Evolutionary conservation across 2,888 invertebrate genomes (phyloP), one percentile per base, ranked within the genome.

Genomic region (Brachypalpus laphriformis): DNA sequence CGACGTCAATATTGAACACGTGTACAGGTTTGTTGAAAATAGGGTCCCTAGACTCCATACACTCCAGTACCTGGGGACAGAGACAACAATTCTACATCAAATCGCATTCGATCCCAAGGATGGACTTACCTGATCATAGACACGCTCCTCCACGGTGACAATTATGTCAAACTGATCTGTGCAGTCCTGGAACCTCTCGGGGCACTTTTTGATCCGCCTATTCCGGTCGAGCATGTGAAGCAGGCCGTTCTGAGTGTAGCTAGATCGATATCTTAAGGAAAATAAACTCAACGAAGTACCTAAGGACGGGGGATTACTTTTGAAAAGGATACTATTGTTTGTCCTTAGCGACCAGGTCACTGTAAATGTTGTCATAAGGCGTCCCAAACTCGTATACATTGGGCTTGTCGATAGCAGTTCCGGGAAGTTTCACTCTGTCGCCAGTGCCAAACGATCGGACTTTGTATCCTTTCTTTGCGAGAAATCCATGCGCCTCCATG

Each of bases 401-500:
- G 2, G 99, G 99, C 89, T 95, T 95, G 91, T 98, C 98, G 3
- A 96, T 96, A 7, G 98, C 95, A 57, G 97, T 95, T 40, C 99
- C 99, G 6, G 99, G 99, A 75, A 99, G 93, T 92, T 99, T 99
- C 0, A 99, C 99, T 92, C 97, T 97, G 90, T 98, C 97, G 7
- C 98, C 98, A 31, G 98, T 97, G 14, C 98, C 98, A 93, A 96
- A 99, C 0, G 98, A 99, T 90, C 96, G 95, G 0, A 99, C 99
- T 90, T 95, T 95, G 91, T 97, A 99, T 11, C 99, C 99, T 90
- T 98, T 98, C 93, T 99, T 99, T 72, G 98, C 97, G 59, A 99
- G 93, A 92, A 98, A 98, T 77, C 97, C 97, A 93, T 99, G 99
- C 14, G 99, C 99, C 93, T 99, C 99, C 99, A 99, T 99, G 89